phyloP scores from a whole-genome alignment of 2,113 vertebrate genomes.

The Oryzias melastigma region DNA sequence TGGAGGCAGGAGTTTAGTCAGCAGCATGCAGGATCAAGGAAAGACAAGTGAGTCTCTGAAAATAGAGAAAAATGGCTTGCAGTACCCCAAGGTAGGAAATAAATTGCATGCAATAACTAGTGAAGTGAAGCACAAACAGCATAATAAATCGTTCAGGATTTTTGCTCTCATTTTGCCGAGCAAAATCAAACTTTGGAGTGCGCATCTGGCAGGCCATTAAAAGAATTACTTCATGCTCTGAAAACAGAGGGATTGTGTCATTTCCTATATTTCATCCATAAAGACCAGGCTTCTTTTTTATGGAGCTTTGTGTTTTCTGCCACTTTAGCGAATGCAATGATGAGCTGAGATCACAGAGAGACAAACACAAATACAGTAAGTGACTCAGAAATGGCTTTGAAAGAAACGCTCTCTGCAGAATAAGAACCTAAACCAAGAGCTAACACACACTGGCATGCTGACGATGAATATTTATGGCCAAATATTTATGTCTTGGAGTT shows the following conservation, averaged over 20 bases:
- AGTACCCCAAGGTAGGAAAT: slow-evolving; percentile 81
- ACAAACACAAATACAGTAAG: slow-evolving; percentile 62
- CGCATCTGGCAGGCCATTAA: slow-evolving; percentile 79
- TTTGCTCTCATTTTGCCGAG: slow-evolving; percentile 68
- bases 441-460: slow-evolving; percentile 46
- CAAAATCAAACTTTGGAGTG: slow-evolving; percentile 76
- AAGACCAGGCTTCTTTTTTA: slow-evolving; percentile 39
- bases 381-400: slow-evolving; percentile 57
- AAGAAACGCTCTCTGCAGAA: slow-evolving; percentile 46
- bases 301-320: slow-evolving; percentile 48
- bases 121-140: slow-evolving; percentile 77
- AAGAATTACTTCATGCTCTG: slow-evolving; percentile 77
- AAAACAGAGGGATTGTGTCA: slow-evolving; percentile 74
- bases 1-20: slow-evolving; percentile 79
- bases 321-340: slow-evolving; percentile 42
- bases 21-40: slow-evolving; percentile 72
- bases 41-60: slow-evolving; percentile 66
- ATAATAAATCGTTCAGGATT: slow-evolving; percentile 78
- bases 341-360: slow-evolving; percentile 49
- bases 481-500: slow-evolving; percentile 73
- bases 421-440: slow-evolving; percentile 32
- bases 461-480: slow-evolving; percentile 67
- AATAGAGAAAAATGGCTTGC: slow-evolving; percentile 75
- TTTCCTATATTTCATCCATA: slow-evolving; percentile 61
- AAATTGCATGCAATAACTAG: slow-evolving; percentile 80